Conservation (phyloP, 2,797 vertebrate genomes). For the Synaphobranchus kaupii region DNA sequence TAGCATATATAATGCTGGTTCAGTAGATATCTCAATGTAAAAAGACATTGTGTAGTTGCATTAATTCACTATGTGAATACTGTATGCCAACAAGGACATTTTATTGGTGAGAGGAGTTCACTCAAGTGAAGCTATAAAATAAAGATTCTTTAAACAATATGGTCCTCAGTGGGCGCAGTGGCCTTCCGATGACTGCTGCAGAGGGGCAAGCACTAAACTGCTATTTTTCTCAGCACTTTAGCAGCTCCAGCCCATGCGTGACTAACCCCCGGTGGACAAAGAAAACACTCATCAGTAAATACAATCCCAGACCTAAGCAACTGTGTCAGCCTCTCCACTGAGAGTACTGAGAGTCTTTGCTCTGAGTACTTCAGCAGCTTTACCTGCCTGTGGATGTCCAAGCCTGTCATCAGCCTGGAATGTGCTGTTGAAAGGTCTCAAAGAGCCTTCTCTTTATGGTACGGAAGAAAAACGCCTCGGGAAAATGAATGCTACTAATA, state of each 20-base stretch:
- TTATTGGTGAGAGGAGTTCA: not conserved
- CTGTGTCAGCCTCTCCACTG: no score
- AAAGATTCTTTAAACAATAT: not conserved
- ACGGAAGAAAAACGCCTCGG: not conserved
- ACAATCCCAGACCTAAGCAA: not conserved
- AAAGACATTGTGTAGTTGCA: not conserved
- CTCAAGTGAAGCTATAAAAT: not conserved
- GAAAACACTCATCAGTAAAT: constrained; percentile 2
- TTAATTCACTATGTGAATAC: not conserved
- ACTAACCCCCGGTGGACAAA: not conserved
- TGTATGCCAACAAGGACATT: not conserved
- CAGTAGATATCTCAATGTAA: not conserved
- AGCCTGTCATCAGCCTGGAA: not conserved
- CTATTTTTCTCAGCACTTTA: not conserved
- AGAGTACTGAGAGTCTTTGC: not conserved
- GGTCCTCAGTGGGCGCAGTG: not conserved
- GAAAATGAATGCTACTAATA: no score
- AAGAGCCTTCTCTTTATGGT: not conserved
- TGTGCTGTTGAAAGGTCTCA: not conserved
- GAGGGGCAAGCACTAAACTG: not conserved
- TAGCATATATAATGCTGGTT: not conserved
- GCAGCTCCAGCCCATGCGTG: not conserved
- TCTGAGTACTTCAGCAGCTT: not conserved
- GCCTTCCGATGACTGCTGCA: not conserved
- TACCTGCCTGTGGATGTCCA: not conserved